Conservation (phyloP, 2,888 invertebrate species). For the Melipona bicolor region DNA sequence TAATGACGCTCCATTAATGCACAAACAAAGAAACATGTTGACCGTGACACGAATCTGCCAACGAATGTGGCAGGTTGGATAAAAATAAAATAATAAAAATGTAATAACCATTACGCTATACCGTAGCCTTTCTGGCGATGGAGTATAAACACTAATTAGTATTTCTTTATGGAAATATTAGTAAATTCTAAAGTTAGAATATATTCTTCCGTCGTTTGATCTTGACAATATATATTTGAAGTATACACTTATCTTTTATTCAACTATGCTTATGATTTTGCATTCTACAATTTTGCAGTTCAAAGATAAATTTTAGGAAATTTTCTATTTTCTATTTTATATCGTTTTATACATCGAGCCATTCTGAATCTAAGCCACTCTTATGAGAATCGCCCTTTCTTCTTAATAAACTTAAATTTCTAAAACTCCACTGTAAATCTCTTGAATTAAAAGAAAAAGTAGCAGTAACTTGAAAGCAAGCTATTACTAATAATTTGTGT, state of each 20-base stretch:
- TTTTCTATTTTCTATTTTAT: not conserved
- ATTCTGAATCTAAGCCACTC: not conserved
- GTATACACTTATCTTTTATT: not conserved
- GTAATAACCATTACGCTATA: constrained; percentile 2
- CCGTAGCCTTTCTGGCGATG: not conserved
- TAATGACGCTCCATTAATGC: constrained; percentile 32
- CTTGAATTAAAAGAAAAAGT: not conserved
- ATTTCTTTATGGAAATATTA: not conserved
- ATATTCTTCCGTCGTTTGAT: not conserved
- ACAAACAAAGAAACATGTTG: constrained; percentile 39
- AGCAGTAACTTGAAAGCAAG: not conserved
- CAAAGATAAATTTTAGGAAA: not conserved
- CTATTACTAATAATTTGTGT: not conserved
- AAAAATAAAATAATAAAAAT: constrained; percentile 35
- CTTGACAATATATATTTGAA: not conserved
- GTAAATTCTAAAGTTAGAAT: not conserved
- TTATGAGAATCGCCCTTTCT: not conserved
- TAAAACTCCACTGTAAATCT: not conserved
- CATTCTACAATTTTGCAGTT: not conserved
- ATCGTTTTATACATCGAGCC: not conserved
- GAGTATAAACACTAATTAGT: not conserved
- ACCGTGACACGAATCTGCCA: constrained; percentile 47
- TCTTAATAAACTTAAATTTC: not conserved
- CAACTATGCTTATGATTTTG: not conserved
- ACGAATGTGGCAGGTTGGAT: constrained; percentile 30